Base-by-base conservation (phyloP, 2,888 invertebrate species). In the Lepidocyrtinus sp. region DNA sequence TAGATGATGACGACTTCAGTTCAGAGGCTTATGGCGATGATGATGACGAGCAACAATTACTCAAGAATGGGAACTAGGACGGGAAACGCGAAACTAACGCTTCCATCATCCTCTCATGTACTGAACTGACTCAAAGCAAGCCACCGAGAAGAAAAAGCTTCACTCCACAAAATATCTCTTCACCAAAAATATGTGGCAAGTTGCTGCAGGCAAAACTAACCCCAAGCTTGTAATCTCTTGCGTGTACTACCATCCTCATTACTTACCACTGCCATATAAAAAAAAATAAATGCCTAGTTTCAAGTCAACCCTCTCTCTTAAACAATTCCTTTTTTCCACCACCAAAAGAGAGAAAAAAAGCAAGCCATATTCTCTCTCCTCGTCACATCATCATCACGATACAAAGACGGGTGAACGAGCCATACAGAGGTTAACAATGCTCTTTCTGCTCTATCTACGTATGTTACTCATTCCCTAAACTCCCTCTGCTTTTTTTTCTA, bases 151-250 rank as follows among this genome's bases (percentile, higher is more conserved):
- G 78, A 55, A 55, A 55, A 78, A 78, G 78, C 78, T 78, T 78
- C 72, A 67, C 73, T 77, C 71, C 71, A 67, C 67, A 70, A 70
- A 70, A 70, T 70, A 70, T 59, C 78, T 73, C 69, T 72, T 77
- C 72, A 72, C 72, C 77, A 78, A 78, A 78, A 78, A 72, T 78
- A 72, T 78, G 77, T 72, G 77, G 71, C 71, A 78, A 67, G 77
- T 78, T 67, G 72, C 77, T 78, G 77, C 77, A 78, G 77, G 77
- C 77, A 78, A 78, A 78, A 78, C 77, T 72, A 78, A 78, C 77
- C 77, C 77, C 72, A 78, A 76, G 69, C 69, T 7, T 36, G 5
- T 12, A 7, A 36, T 36, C 36, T 36, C 12, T 36, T 36, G 5
- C 36, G 36, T 36, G 36, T 36, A 36, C 12, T n/a, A n/a, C n/a